Evolutionary conservation across 1,140 invertebrate genomes (phyloP).

Genomic region (Drosophila pseudoananassae): DNA sequence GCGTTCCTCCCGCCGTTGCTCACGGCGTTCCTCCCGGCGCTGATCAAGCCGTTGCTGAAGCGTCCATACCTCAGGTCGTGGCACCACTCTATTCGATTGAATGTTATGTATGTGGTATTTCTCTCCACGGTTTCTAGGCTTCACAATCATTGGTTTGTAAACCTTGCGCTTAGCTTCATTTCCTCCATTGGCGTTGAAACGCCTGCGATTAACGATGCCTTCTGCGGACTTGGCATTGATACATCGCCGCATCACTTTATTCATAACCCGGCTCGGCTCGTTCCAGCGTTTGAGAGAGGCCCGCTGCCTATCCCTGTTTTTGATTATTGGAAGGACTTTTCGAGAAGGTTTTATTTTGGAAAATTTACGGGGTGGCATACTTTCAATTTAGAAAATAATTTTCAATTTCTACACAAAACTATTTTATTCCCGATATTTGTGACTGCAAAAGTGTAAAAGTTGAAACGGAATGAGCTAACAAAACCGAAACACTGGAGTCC

Average conservation of each 20-base stretch:
- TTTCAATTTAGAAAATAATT: background rate
- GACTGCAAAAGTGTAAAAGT: background rate
- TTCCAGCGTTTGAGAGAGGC: background rate
- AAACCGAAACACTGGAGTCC: background rate
- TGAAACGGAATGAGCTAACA: background rate
- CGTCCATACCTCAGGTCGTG: too few relatives aligned
- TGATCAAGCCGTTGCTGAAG: too few relatives aligned
- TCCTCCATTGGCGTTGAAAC: background rate
- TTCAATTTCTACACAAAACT: background rate
- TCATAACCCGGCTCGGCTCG: background rate
- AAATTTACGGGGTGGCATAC: background rate
- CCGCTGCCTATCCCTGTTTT: too few relatives aligned
- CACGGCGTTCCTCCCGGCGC: too few relatives aligned
- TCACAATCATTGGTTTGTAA: too few relatives aligned
- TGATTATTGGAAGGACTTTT: too few relatives aligned
- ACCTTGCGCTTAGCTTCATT: too few relatives aligned
- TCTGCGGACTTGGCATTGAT: background rate
- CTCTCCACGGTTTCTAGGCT: too few relatives aligned
- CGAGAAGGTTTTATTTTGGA: background rate
- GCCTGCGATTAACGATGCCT: background rate
- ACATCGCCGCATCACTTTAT: background rate
- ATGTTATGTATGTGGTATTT: too few relatives aligned
- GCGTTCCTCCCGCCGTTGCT: too few relatives aligned
- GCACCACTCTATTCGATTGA: too few relatives aligned
- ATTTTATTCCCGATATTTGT: background rate